Base-by-base conservation (phyloP, 2,888 invertebrate genomes). In the Leptinotarsa rubiginosa region DNA sequence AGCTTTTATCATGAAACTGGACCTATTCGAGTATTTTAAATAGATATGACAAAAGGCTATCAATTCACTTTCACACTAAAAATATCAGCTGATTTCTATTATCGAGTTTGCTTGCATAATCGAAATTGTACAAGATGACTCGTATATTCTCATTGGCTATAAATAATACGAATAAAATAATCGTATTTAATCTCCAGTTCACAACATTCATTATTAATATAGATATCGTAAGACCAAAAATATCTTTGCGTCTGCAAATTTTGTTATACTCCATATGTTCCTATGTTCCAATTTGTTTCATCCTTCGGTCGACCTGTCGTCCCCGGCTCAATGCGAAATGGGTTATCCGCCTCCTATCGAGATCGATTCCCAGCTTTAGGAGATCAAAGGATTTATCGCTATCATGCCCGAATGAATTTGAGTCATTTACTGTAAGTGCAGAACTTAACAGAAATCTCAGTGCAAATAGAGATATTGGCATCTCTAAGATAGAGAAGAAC, bases 321-420 rank as follows among this genome's bases (percentile, higher is more conserved):
- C 25, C 25, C 59, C 22, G 20, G 56, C 56, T 56, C 56, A 10
- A 4, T 56, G 20, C 18, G 2, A 4, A 59, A 20, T 25, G 15
- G 59, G 25, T 59, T 25, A 25, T 4, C 59, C 59, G 59, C 22
- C 25, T 25, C 20, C 59, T 4, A 59, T 59, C 25, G 59, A 59
- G 59, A 59, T 59, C 59, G 25, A 59, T 59, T 25, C 16, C 4
- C 22, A 25, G 59, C 59, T 59, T 59, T 22, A 25, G 16, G 22
- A 25, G 59, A 59, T 59, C 59, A 59, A 59, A 59, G 25, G 22
- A 59, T 59, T 59, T 59, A 59, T 59, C 59, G 20, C 25, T 15
- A 59, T 59, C 59, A 59, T 59, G 59, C 25, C 25, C 25, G 59
- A 13, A 20, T 59, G 15, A 59, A 25, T 59, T 20, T 22, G 15